These are phyloP conservation scores for Ciconia boyciana DNA, from an alignment of 2,113 vertebrate genomes.

Conservation along the genomic window DNA sequence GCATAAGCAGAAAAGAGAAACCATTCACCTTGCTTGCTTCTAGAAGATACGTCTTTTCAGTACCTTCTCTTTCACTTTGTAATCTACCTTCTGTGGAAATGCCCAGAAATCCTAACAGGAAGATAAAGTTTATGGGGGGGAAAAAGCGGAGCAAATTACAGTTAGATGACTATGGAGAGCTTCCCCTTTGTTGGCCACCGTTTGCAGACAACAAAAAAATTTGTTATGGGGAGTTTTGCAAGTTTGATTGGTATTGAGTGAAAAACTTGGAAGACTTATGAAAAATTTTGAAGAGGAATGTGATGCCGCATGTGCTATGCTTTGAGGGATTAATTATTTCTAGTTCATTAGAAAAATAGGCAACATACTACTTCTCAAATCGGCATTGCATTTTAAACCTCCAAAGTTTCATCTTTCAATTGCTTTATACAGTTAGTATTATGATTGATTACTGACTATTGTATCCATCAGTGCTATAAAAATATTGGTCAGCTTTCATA, in stretches of 20 bases:
- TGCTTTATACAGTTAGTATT: conserved; percentile 30
- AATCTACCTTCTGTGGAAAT: not conserved
- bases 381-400: not conserved
- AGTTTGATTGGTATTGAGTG: not conserved
- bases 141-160: not conserved
- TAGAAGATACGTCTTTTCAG: not conserved
- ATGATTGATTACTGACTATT: not conserved
- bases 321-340: not conserved
- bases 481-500: conserved; percentile 11
- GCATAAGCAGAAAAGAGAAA: not conserved
- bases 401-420: not conserved
- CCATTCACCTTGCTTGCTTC: not conserved
- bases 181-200: not conserved
- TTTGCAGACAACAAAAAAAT: not conserved
- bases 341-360: not conserved
- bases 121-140: not conserved
- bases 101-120: not conserved
- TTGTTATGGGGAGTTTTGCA: not conserved
- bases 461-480: not conserved
- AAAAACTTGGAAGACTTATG: not conserved
- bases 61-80: not conserved
- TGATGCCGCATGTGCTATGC: not conserved
- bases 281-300: not conserved
- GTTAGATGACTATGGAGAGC: not conserved
- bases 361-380: not conserved